Evolutionary conservation across 2,113 vertebrate genomes (phyloP), one percentile per base, ranked within the genome.

Genomic region (Aix galericulata): DNA sequence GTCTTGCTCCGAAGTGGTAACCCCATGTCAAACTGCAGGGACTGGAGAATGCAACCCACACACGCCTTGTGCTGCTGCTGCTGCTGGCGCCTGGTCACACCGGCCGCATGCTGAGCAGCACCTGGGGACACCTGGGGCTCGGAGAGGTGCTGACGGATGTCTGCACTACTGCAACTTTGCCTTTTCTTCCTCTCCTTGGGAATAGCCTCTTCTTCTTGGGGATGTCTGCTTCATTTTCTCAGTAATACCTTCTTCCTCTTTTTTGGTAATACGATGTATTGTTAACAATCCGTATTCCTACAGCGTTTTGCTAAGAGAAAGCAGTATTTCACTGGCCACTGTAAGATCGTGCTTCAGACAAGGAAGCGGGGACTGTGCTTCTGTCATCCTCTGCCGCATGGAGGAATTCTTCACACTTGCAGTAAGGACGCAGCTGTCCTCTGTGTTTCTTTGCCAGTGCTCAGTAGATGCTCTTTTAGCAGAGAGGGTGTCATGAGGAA

Each of bases 211-310:
- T 50, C 36, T 68, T 76, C 76, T 23, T 52, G 29, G 25, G 44
- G 26, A 16, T 9, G 20, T 16, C 46, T 73, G 52, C 40, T 42
- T 82, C 52, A 31, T 77, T 53, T 22, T 75, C 62, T 76, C 77
- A 32, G 18, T 27, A 23, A 3, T 31, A 3, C 0, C 55, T 13
- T 74, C 60, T 66, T 84, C 52, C 31, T 82, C 31, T 52, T 46
- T 36, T 32, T 18, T 52, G 20, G 21, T 38, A 11, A 11, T 23
- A 3, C n/a, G 7, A 1, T 13, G 2, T 50, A 9, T 63, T 27
- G 77, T 44, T 44, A 55, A 25, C n/a, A 8, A 20, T 23, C 2
- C 0, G 23, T 27, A 21, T 32, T 68, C 11, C 62, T 59, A 0
- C 1, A 18, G 69, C 17, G 10, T 74, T 81, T 69, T 77, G n/a